Evolutionary conservation across 2,888 invertebrate genomes (phyloP), one percentile per base, ranked within the genome.

Genomic region (Drosophila birchii): DNA sequence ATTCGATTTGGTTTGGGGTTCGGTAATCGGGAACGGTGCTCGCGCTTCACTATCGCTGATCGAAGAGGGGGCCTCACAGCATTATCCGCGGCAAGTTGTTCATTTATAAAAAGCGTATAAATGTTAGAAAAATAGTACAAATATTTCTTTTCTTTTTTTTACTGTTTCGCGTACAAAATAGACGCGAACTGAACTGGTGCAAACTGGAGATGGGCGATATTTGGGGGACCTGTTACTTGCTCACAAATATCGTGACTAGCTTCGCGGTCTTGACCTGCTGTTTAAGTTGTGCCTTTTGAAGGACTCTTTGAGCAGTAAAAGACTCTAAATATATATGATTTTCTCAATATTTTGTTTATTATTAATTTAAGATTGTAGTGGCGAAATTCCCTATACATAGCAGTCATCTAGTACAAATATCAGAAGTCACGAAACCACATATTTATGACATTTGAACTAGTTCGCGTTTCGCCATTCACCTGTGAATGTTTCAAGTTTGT

Each of bases 161-260:
- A 77, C 45, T 87, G 78, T 81, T 88, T 79, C 44, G 76, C 82
- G 88, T 86, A 89, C 84, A 88, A 89, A 86, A 86, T 85, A 82
- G 82, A 85, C 82, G 81, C 84, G 81, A 84, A 78, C 45, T 68
- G 85, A 84, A 81, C 79, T 81, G 64, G 84, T 76, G 62, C 83
- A 69, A 73, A 55, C 39, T 77, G 75, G 78, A 8, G 83, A 80
- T 83, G 83, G 47, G 8, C 58, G 29, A 59, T 59, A 59, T 36
- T 36, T 51, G 18, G 38, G 58, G 51, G 53, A 59, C 58, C 58
- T 59, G 58, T 59, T 18, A 49, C 18, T 60, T 54, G 60, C 18
- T 54, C 41, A 34, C 60, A 32, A 54, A 23, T 34, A 39, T 41
- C 14, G 49, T n/a, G 18, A 38, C 51, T 47, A 16, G 58, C 14